Evolutionary conservation across 1,140 invertebrate species (phyloP), one percentile per base, ranked within the genome.

Genomic region (Eupeodes corollae): DNA sequence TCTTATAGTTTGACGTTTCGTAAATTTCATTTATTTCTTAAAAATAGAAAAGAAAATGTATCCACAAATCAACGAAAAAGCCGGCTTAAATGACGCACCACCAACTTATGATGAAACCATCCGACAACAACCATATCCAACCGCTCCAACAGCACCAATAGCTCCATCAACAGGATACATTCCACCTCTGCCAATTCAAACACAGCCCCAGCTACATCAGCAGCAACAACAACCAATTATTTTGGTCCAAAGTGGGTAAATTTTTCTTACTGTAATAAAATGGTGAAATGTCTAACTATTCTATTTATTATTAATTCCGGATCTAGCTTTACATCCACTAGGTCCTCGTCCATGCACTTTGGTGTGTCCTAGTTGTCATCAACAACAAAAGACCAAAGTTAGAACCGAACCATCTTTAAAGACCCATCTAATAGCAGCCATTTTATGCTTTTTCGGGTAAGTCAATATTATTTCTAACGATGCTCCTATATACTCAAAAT

Each of bases 311-410:
- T 26, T 38, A 52, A 58, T 1, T 26, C 3, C 21, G 3, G 8
- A 5, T 26, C 3, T 26, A 26, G 21, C 21, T 8, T 43, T 49
- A 6, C 45, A 52, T 6, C 53, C 56, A 5, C 52, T 77, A 34
- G 76, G 77, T 14, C 69, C 74, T 0, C 59, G 73, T 11, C 55
- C 74, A 12, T 59, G 68, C 48, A 44, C 48, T 5, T 50, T 76
- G 38, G 67, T 50, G 0, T 82, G 79, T 55, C 78, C 79, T 1
- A 56, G 71, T 21, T 82, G 79, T 46, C 71, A 71, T 5, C 59
- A 67, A 2, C 58, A 67, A 19, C 73, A 79, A 34, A 46, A 60
- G 2, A 78, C 79, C 0, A 54, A 59, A 14, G 59, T 79, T 13
- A 68, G 75, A 46, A 70, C 69, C 9, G 70, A 75, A 60, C 52